These are phyloP conservation scores for Hydractinia echinata DNA, from an alignment of 30 jellyfish, hydroid and myxozoan genomes.

Conservation along the genomic window DNA sequence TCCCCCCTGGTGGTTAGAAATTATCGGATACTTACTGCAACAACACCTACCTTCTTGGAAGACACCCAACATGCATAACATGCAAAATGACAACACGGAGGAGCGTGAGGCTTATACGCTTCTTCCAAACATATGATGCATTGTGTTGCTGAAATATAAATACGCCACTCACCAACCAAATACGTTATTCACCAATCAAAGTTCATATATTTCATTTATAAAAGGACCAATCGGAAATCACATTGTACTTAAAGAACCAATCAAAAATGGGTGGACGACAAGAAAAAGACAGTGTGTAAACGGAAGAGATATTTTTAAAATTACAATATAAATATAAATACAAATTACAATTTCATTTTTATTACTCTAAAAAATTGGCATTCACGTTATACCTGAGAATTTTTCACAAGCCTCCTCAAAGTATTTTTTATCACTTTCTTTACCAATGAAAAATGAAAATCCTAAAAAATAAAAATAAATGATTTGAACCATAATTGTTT, in stretches of 20 bases:
- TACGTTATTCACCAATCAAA: neutral
- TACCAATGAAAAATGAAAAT: conserved; percentile 39
- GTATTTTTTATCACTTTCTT: conserved; percentile 35
- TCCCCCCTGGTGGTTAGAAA: too few relatives aligned
- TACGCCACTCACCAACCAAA: neutral
- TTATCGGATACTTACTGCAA: neutral
- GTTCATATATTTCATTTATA: too few relatives aligned
- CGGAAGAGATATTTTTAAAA: too few relatives aligned
- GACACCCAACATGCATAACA: conserved; percentile 32
- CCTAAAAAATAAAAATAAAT: conserved; percentile 39
- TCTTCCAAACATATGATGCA: conserved; percentile 21
- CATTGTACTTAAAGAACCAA: too few relatives aligned
- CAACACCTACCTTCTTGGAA: conserved; percentile 7
- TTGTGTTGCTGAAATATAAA: conserved; percentile 11
- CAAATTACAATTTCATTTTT: too few relatives aligned
- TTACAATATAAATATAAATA: too few relatives aligned
- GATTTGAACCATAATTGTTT: too few relatives aligned
- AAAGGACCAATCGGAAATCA: too few relatives aligned
- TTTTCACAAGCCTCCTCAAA: conserved; percentile 38
- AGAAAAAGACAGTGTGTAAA: too few relatives aligned
- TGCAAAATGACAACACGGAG: conserved; percentile 26
- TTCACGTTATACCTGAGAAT: conserved; percentile 19
- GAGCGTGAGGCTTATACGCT: conserved; percentile 31
- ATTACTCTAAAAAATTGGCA: neutral
- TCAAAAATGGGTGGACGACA: too few relatives aligned